Base-by-base conservation (phyloP, 2,113 vertebrate genomes). In the Propithecus coquereli region DNA sequence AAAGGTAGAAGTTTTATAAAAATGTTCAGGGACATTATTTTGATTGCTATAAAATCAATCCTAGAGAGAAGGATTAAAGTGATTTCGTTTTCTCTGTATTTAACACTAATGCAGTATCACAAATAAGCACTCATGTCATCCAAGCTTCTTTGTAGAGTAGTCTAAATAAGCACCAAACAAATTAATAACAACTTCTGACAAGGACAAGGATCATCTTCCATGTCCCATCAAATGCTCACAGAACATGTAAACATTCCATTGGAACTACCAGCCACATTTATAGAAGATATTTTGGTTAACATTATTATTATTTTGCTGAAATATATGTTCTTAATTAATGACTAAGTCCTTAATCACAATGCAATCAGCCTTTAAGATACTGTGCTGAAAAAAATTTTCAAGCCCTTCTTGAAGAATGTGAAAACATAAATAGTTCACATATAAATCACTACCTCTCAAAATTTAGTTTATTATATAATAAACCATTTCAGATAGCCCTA, bases 1-100 rank as follows among this genome's bases (percentile, higher is more conserved):
- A 47, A 66, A 90, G 50, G 6, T 80, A 52, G 52, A 95, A 40
- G 6, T 92, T 13, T 83, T 91, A 90, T 59, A 59, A 95, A 97
- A 89, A 83, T 91, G 4, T 68, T 50, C n/a, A 25, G 7, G 66
- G 30, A 71, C 61, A 90, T 80, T 93, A 92, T 82, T 92, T 93
- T 91, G 61, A 93, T 70, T 77, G 12, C 16, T 82, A 0, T 92
- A 85, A 92, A 71, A 68, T 37, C 50, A 71, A 68, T 34, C 50
- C 9, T 34, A 89, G 8, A 94, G 20, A 96, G 32, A 81, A 30
- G 16, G 20, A 92, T 37, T 80, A 76, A 86, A 96, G 7, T 79
- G 6, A 40, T 13, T 65, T 95, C 68, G 11, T 54, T 87, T 95
- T 89, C 52, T 92, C 52, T 79, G 34, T 87, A 59, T 30, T 93